A percentile compares a stretch with the other conserved stretches of the same genome.
Evolutionary conservation across 2,797 vertebrate species (phyloP).

Genomic region (Atherinosoma microstoma): DNA sequence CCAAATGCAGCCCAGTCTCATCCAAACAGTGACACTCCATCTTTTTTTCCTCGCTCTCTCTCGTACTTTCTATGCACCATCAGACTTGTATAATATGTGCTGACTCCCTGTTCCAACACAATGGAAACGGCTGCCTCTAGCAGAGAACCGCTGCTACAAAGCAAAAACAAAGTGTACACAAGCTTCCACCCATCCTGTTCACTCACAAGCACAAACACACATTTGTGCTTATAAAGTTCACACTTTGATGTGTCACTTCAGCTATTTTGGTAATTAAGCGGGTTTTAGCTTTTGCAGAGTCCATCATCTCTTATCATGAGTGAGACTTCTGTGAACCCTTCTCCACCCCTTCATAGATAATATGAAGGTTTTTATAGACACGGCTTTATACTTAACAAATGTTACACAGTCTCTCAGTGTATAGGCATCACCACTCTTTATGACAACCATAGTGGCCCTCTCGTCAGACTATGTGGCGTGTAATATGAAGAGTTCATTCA

Average conservation of each 20-base stretch:
- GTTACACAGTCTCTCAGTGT: neutral
- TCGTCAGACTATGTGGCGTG: slow-evolving; percentile 5
- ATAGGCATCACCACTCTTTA: slow-evolving; percentile 15
- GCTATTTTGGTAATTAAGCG: slow-evolving; percentile 23
- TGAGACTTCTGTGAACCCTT: neutral
- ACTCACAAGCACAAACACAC: slow-evolving; percentile 4
- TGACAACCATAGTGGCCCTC: slow-evolving; percentile 14
- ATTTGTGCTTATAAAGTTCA: slow-evolving; percentile 1
- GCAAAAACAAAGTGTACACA: slow-evolving; percentile 43
- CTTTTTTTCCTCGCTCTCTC: slow-evolving; percentile 37
- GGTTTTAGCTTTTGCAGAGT: slow-evolving; percentile 8
- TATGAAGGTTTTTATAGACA: neutral
- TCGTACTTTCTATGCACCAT: slow-evolving; percentile 51
- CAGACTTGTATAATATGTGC: slow-evolving; percentile 64
- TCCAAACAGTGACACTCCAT: slow-evolving; percentile 22
- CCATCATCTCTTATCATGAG: slow-evolving; percentile 5
- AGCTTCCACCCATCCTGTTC: slow-evolving; percentile 26
- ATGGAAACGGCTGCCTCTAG: slow-evolving; percentile 66
- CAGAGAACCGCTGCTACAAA: slow-evolving; percentile 49
- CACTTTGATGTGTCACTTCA: slow-evolving; percentile 28
- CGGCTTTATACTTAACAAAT: neutral
- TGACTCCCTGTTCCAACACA: slow-evolving; percentile 65
- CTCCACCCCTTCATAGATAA: neutral
- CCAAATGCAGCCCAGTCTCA: slow-evolving; percentile 29
- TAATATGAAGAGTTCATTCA: slow-evolving; percentile 20